A percentile compares a stretch with the other conserved stretches of the same genome.
Evolutionary conservation across 2,113 vertebrate species (phyloP).

Genomic region (Pseudorasbora parva): DNA sequence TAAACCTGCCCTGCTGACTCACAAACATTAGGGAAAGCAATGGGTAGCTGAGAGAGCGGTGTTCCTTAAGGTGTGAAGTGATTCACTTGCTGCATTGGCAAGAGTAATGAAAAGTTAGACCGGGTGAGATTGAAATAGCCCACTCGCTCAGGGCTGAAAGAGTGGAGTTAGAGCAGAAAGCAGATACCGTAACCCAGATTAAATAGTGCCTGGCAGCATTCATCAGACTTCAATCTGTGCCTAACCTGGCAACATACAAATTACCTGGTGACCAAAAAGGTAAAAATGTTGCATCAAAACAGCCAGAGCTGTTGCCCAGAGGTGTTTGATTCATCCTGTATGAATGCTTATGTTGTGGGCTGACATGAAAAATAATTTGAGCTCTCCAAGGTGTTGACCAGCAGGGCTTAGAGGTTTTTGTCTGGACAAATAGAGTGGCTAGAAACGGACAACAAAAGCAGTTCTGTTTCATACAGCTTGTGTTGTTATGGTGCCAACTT

Average conservation of each 20-base stretch:
- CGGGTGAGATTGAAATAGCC: constrained; percentile 42
- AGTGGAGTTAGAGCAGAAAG: constrained; percentile 1
- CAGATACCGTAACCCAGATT: constrained; percentile 10
- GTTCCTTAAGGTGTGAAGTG: constrained; percentile 53
- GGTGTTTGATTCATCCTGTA: constrained; percentile 9
- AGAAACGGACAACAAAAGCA: neutral
- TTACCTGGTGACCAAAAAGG: constrained; percentile 18
- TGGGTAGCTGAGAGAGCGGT: constrained; percentile 21
- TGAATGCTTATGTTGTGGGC: constrained; percentile 4
- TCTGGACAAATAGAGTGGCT: neutral
- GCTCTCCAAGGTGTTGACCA: constrained; percentile 51
- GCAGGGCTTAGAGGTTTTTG: neutral
- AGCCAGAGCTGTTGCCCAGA: neutral
- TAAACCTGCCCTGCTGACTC: constrained; percentile 36
- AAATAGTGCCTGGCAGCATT: neutral
- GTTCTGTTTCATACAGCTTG: neutral
- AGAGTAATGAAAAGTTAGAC: constrained; percentile 52
- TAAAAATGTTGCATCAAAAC: constrained; percentile 16
- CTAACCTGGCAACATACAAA: constrained; percentile 28
- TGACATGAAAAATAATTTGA: constrained; percentile 11
- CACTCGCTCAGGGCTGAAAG: constrained; percentile 22
- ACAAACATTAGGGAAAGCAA: constrained; percentile 30
- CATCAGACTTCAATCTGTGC: constrained; percentile 22
- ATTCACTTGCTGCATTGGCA: constrained; percentile 51
- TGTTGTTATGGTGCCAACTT: neutral